A percentile compares a stretch with the other conserved stretches of the same genome.
phyloP scores from a whole-genome alignment of 2,797 vertebrate genomes.

The Scyliorhinus canicula region DNA sequence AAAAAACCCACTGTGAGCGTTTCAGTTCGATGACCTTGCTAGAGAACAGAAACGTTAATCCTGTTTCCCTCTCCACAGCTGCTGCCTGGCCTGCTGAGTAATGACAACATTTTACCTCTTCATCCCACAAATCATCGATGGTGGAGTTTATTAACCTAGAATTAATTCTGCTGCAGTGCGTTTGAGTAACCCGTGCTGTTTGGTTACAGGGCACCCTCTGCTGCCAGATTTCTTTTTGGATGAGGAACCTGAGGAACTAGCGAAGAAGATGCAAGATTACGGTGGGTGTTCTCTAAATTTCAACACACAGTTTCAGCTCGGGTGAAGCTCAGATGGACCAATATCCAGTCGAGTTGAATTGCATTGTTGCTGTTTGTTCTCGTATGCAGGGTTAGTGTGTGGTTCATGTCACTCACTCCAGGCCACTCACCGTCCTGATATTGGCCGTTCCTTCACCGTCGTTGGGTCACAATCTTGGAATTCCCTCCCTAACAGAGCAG shows the following conservation, averaged over 20 bases:
- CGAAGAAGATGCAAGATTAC: slow-evolving; percentile 54
- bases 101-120: not conserved
- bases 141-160: not conserved
- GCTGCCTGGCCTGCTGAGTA: not conserved
- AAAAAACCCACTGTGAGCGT: not conserved
- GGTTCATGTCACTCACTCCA: not conserved
- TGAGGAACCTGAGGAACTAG: slow-evolving; percentile 56
- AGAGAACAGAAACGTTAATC: not conserved
- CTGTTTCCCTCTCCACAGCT: not conserved
- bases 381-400: not conserved
- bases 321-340: not conserved
- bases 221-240: slow-evolving; percentile 93
- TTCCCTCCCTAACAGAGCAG: too few relatives aligned
- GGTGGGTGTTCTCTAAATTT: slow-evolving; percentile 55
- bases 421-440: too few relatives aligned
- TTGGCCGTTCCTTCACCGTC: too few relatives aligned
- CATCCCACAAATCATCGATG: not conserved
- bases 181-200: slow-evolving; percentile 2
- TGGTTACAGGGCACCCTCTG: slow-evolving; percentile 72
- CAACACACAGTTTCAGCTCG: not conserved
- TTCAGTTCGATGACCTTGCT: not conserved
- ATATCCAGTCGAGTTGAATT: not conserved
- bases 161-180: not conserved
- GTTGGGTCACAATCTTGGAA: too few relatives aligned
- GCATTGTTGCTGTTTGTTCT: not conserved